phyloP scores from a whole-genome alignment of 2,888 invertebrate species.

The Encarsia formosa region DNA sequence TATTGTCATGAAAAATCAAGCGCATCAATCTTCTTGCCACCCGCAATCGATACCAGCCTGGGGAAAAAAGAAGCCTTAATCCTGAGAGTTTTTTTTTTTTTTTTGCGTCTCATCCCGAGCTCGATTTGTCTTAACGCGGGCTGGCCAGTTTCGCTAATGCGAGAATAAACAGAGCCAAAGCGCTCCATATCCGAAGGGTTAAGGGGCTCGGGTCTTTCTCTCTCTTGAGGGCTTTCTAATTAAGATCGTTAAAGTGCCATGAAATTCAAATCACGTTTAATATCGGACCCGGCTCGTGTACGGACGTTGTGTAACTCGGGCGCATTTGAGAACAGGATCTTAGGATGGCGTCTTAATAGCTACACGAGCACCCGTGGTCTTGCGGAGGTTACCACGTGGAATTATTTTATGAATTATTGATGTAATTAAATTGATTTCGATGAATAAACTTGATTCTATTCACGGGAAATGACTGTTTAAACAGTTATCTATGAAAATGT shows the following conservation, averaged over 20 bases:
- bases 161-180: slow-evolving; percentile 41
- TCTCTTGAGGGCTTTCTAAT: slow-evolving; percentile 43
- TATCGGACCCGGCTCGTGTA: slow-evolving; percentile 30
- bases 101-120: too few species aligned
- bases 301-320: too few species aligned
- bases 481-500: too few species aligned
- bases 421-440: too few species aligned
- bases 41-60: background rate
- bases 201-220: background rate
- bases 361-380: too few species aligned
- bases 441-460: too few species aligned
- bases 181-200: background rate
- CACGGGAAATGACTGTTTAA: too few species aligned
- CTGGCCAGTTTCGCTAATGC: slow-evolving; percentile 35
- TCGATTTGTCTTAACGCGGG: slow-evolving; percentile 13
- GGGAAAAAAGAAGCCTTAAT: background rate
- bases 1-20: slow-evolving; percentile 14
- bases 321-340: background rate
- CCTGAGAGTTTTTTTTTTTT: background rate
- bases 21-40: slow-evolving; percentile 17
- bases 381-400: too few species aligned
- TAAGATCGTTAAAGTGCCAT: slow-evolving; percentile 51
- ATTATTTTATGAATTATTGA: too few species aligned
- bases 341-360: too few species aligned
- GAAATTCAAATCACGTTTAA: slow-evolving; percentile 50